Conservation (phyloP, 2,888 invertebrate species). For the Campoplex capitator region DNA sequence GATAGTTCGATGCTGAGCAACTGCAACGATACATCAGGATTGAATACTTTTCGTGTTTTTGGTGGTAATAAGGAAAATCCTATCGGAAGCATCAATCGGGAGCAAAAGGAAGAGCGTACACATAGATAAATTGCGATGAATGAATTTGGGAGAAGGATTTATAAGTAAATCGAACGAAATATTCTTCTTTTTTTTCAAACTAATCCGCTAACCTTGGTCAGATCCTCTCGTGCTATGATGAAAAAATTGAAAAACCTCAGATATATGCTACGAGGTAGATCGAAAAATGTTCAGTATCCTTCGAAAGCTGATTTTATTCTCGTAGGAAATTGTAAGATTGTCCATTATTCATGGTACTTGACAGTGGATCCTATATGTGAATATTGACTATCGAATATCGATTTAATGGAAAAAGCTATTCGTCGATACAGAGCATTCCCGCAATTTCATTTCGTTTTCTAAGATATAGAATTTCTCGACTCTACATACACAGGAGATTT, state of each 20-base stretch:
- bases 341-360: conserved; percentile 7
- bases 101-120: too few species aligned
- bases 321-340: background rate
- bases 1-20: too few species aligned
- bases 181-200: too few species aligned
- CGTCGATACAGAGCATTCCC: conserved; percentile 34
- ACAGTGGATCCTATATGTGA: background rate
- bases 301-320: background rate
- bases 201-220: background rate
- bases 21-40: background rate
- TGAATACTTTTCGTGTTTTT: background rate
- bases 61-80: too few species aligned
- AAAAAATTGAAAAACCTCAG: background rate
- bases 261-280: background rate
- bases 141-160: background rate
- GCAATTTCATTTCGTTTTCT: conserved; percentile 31
- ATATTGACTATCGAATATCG: conserved; percentile 1
- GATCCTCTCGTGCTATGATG: background rate
- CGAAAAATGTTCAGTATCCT: background rate
- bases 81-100: too few species aligned
- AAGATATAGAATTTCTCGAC: conserved; percentile 42
- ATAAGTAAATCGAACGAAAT: background rate
- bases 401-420: background rate
- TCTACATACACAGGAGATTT: conserved; percentile 12
- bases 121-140: background rate